A percentile compares a stretch with the other conserved stretches of the same genome.
Conservation (phyloP, 1,140 invertebrate species). For the Rhopalosiphum maidis region DNA sequence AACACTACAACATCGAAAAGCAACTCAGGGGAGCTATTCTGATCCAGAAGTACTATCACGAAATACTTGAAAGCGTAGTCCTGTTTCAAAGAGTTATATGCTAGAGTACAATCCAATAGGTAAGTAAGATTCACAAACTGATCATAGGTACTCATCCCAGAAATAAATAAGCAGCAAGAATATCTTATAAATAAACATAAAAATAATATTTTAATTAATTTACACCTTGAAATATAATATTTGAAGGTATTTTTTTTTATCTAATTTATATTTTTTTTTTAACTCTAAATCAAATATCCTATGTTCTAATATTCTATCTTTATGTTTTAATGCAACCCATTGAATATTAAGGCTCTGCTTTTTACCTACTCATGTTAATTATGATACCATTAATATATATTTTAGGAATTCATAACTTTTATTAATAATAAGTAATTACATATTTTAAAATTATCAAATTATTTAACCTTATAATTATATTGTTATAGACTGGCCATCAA, state of each 20-base stretch:
- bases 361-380: neutral
- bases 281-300: too few species aligned
- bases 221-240: neutral
- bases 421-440: too few species aligned
- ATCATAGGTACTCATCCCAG: neutral
- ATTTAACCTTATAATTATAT: too few species aligned
- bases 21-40: neutral
- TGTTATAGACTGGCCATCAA: neutral
- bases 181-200: neutral
- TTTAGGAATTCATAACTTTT: neutral
- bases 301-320: too few species aligned
- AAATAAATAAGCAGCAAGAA: neutral
- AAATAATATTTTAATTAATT: neutral
- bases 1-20: neutral
- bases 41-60: neutral
- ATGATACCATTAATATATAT: neutral
- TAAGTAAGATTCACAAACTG: constrained; percentile 3
- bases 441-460: too few species aligned
- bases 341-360: neutral
- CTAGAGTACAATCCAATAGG: neutral
- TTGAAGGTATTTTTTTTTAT: neutral
- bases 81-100: neutral
- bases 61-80: neutral
- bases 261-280: neutral
- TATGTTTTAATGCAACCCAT: too few species aligned